Percentiles rank a stretch among this genome's conserved stretches.
Conservation (phyloP, 2,113 vertebrate genomes). For the Tonatia bakeri region DNA sequence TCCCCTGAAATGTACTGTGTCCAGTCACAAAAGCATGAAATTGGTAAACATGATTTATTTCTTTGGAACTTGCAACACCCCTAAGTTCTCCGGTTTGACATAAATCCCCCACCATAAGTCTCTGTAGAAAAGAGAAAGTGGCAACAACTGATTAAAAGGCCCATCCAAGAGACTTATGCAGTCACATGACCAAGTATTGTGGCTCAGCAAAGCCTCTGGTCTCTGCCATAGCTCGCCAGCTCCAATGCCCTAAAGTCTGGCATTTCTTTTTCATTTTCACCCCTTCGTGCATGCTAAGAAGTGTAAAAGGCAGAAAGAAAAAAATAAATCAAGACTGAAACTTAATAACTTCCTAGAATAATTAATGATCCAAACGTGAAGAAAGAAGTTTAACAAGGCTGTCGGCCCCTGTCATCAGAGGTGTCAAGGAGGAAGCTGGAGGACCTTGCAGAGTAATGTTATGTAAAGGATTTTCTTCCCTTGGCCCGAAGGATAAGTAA, state of each 20-base stretch:
- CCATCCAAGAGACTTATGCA: not conserved
- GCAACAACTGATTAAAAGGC: not conserved
- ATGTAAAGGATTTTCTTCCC: not conserved
- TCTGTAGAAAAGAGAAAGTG: not conserved
- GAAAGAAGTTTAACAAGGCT: not conserved
- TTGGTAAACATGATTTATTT: not conserved
- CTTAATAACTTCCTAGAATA: not conserved
- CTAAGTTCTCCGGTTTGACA: not conserved
- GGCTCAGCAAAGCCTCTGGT: not conserved
- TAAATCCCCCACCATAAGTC: not conserved
- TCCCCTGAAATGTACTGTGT: not conserved
- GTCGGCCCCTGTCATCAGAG: not conserved
- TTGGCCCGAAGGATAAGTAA: not conserved
- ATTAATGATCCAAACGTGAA: not conserved
- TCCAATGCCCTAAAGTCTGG: rapidly evolving
- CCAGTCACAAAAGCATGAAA: not conserved
- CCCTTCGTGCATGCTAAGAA: not conserved
- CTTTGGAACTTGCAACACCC: not conserved
- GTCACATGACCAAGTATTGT: not conserved
- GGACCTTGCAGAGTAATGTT: not conserved
- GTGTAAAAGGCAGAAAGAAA: not conserved
- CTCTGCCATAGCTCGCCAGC: not conserved
- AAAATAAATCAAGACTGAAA: not conserved
- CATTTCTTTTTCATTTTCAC: not conserved
- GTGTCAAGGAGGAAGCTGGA: not conserved